Conservation (phyloP, 2,113 vertebrate genomes). For the Mormyrus lacerda region DNA sequence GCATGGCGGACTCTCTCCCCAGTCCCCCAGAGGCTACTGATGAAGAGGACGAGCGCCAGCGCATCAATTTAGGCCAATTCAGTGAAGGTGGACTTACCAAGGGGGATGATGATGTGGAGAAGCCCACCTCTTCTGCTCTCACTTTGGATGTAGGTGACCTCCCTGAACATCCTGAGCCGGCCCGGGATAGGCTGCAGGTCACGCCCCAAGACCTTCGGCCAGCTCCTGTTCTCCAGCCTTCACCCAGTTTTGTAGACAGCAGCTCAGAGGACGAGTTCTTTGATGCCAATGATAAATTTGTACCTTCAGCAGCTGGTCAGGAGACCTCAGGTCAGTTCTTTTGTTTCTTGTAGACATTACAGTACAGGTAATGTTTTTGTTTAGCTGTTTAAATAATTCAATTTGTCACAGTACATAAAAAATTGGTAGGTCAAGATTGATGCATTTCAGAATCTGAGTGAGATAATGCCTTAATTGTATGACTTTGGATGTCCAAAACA, state of each 20-base stretch:
- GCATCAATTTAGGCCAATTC: neutral
- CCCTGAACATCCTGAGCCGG: neutral
- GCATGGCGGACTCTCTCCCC: slow-evolving; percentile 42
- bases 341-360: neutral
- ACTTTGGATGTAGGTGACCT: slow-evolving; percentile 34
- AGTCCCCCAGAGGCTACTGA: slow-evolving; percentile 48
- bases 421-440: neutral
- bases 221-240: slow-evolving; percentile 49
- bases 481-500: neutral
- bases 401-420: neutral
- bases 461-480: neutral
- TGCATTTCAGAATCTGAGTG: neutral
- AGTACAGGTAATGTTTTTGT: neutral
- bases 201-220: neutral
- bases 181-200: slow-evolving; percentile 25
- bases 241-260: slow-evolving; percentile 65
- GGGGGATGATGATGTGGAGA: slow-evolving; percentile 37
- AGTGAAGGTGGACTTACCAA: slow-evolving; percentile 30
- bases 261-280: slow-evolving; percentile 91
- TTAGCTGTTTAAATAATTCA: neutral
- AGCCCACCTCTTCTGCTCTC: slow-evolving; percentile 39
- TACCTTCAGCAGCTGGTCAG: slow-evolving; percentile 51
- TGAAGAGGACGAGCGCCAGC: slow-evolving; percentile 40
- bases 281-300: slow-evolving; percentile 80
- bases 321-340: slow-evolving; percentile 45